phyloP scores from a whole-genome alignment of 1,140 invertebrate genomes.

The Trichonephila clavata region DNA sequence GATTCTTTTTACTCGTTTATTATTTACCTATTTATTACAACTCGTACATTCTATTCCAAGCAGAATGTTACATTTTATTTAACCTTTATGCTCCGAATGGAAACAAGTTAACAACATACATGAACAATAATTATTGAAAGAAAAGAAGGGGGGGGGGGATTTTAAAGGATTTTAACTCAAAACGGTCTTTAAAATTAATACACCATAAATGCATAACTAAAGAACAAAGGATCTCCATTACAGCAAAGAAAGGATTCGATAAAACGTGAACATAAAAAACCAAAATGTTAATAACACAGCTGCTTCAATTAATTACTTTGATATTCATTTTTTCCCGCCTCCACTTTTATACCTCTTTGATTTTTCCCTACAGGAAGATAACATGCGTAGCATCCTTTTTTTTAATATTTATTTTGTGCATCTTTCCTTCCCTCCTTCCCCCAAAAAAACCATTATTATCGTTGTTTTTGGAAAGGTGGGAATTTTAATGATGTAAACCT shows the following conservation, averaged over 20 bases:
- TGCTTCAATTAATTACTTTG: background rate
- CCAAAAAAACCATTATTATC: background rate
- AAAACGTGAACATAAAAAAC: background rate
- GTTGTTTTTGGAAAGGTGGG: background rate
- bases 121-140: background rate
- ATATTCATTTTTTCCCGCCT: background rate
- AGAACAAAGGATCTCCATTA: slow-evolving; percentile 14
- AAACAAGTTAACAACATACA: background rate
- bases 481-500: slow-evolving; percentile 51
- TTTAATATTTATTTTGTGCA: background rate
- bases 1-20: too few relatives aligned
- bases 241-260: background rate
- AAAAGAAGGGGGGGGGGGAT: background rate
- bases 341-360: background rate
- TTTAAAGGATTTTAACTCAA: background rate
- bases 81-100: too few relatives aligned
- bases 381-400: background rate
- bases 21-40: too few relatives aligned
- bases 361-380: background rate
- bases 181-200: background rate
- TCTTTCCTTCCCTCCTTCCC: background rate
- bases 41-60: too few relatives aligned
- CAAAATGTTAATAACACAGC: background rate
- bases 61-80: too few relatives aligned
- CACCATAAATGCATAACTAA: background rate